A percentile compares a stretch with the other conserved stretches of the same genome.
These are phyloP conservation scores for Cephus sareptanus DNA, from an alignment of 2,888 invertebrate species.

Conservation along the genomic window DNA sequence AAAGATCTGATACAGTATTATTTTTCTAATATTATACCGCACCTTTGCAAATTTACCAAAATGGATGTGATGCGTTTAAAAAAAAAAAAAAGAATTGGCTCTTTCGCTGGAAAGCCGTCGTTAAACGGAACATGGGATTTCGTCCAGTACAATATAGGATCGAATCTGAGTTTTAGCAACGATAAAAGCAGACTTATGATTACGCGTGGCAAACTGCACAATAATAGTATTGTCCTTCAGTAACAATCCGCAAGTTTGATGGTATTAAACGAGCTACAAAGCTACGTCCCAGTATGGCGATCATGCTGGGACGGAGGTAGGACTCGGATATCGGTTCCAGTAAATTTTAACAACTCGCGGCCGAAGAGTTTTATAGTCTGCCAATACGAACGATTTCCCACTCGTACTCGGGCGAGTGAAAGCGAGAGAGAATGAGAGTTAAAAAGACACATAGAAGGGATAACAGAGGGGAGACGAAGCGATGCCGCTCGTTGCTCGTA, in stretches of 20 bases:
- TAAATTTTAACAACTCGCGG: conserved; percentile 44
- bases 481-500: conserved; percentile 9
- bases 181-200: conserved; percentile 37
- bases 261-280: neutral
- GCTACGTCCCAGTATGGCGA: neutral
- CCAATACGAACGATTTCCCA: conserved; percentile 40
- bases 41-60: neutral
- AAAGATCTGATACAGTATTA: neutral
- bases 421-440: neutral
- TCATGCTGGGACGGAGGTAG: conserved; percentile 20
- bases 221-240: neutral
- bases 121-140: neutral
- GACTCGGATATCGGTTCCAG: conserved; percentile 40
- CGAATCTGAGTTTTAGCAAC: conserved; percentile 34
- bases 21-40: neutral
- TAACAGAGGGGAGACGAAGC: conserved; percentile 7
- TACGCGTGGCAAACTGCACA: conserved; percentile 13
- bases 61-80: neutral
- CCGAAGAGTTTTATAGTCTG: conserved; percentile 46
- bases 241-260: neutral
- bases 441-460: conserved; percentile 4
- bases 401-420: neutral
- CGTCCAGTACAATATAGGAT: neutral
- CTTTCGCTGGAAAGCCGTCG: neutral
- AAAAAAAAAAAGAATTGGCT: neutral